Conservation (phyloP, 2,888 invertebrate genomes). For the Amiota communis region DNA sequence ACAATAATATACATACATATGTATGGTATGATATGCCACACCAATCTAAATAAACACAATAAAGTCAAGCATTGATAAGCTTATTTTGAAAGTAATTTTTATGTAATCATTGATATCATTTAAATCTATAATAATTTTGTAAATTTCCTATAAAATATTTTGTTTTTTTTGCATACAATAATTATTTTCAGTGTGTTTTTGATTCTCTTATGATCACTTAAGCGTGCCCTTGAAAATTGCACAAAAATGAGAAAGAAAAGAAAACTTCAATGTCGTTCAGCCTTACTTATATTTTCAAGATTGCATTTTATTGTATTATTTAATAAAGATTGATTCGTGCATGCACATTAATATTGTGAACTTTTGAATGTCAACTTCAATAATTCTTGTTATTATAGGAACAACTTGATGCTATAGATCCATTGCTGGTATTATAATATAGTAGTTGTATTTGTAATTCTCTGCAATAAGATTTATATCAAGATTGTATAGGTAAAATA, state of each 20-base stretch:
- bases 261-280: conserved; percentile 16
- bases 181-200: conserved; percentile 12
- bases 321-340: too few species aligned
- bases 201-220: background rate
- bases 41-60: too few species aligned
- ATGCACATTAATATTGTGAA: too few species aligned
- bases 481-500: too few species aligned
- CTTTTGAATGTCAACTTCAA: too few species aligned
- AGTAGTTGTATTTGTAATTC: background rate
- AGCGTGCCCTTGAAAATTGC: conserved; percentile 19
- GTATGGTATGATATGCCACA: background rate
- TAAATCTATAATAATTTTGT: too few species aligned
- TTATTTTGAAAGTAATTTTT: background rate
- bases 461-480: background rate
- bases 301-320: conserved; percentile 8
- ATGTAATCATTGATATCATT: background rate
- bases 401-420: too few species aligned
- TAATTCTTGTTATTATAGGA: too few species aligned
- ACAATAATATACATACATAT: too few species aligned
- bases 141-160: too few species aligned
- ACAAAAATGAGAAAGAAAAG: background rate
- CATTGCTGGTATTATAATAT: too few species aligned
- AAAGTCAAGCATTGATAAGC: background rate
- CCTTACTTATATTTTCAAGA: background rate
- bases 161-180: background rate